Conservation (phyloP, 2,888 invertebrate species). For the Lochmaea capreae region DNA sequence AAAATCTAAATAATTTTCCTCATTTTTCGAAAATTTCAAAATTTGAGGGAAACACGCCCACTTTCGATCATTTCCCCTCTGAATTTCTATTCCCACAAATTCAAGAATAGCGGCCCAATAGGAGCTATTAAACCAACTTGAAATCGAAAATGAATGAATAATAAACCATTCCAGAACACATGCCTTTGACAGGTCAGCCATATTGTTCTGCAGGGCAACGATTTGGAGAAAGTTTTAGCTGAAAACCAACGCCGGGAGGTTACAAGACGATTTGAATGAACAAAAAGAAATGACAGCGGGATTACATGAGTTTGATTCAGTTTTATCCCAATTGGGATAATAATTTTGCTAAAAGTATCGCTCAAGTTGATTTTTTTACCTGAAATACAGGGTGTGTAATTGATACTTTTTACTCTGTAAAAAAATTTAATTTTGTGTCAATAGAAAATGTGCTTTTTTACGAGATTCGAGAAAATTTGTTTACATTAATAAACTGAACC, state of each 20-base stretch:
- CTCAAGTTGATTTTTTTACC: conserved; percentile 7
- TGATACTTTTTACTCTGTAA: too few species aligned
- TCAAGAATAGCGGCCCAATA: too few species aligned
- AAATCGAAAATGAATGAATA: too few species aligned
- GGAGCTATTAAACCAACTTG: too few species aligned
- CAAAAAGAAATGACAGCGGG: conserved; percentile 83
- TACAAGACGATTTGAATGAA: conserved; percentile 87
- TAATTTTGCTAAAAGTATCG: conserved; percentile 9
- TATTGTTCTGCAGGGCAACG: conserved; percentile 62
- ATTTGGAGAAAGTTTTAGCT: conserved; percentile 88
- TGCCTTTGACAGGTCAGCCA: too few species aligned
- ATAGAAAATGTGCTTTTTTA: conserved; percentile 8
- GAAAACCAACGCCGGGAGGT: conserved; percentile 87
- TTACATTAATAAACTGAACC: too few species aligned
- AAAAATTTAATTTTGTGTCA: not conserved
- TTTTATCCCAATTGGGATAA: conserved; percentile 80
- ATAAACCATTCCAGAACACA: too few species aligned
- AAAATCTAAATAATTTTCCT: too few species aligned
- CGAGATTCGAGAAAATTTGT: not conserved
- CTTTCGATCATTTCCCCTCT: too few species aligned
- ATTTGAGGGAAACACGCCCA: too few species aligned
- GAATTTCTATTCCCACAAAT: too few species aligned
- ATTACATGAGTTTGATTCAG: conserved; percentile 85
- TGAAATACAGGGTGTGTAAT: not conserved
- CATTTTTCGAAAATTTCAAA: too few species aligned